Base-by-base conservation (phyloP, 2,888 invertebrate species). In the Flabesymbios commensalis region DNA sequence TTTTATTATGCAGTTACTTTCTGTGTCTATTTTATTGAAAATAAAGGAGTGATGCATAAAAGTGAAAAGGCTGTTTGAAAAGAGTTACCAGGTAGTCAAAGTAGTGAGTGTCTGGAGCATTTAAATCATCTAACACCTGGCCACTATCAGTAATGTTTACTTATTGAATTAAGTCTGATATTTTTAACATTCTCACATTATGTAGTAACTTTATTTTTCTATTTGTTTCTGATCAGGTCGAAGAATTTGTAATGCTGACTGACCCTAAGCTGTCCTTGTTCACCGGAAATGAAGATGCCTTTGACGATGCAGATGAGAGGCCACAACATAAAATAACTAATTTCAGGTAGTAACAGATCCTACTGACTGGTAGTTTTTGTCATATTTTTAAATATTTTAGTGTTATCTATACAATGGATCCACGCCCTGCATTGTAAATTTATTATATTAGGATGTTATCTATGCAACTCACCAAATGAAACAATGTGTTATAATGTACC, bases 171-270 rank as follows among this genome's bases (percentile, higher is more conserved):
- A 7, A 17, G 10, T 29, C 7, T 28, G 7, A 31, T 49, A 14
- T 29, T 28, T 19, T 1, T 49, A 10, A 14, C 10, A 7, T 49
- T 10, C 17, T 49, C 29, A 49, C n/a, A 19, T 1, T 29, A 10
- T n/a, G 10, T 10, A 29, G 28, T 14, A 19, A 14, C 26, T 28
- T 19, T 1, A 19, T 29, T n/a, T 7, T 10, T 49, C 5, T 14
- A 29, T n/a, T 36, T 36, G 39, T 36, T 36, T 36, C 39, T n/a
- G n/a, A n/a, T 51, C 41, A 81, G 80, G 77, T 88, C 52, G 91
- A 91, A 76, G 92, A 92, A 81, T 89, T 87, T 77, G 85, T 90
- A 64, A 89, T 90, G 24, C 85, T 92, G 64, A 90, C 88, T 17
- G 88, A 91, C 85, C 88, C 90, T 41, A 88, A 87, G 78, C 82